Percentiles rank a stretch among this genome's conserved stretches.
Conservation (phyloP, 92 coral and sea anemone genomes). For the Isaurus tuberculatus region DNA sequence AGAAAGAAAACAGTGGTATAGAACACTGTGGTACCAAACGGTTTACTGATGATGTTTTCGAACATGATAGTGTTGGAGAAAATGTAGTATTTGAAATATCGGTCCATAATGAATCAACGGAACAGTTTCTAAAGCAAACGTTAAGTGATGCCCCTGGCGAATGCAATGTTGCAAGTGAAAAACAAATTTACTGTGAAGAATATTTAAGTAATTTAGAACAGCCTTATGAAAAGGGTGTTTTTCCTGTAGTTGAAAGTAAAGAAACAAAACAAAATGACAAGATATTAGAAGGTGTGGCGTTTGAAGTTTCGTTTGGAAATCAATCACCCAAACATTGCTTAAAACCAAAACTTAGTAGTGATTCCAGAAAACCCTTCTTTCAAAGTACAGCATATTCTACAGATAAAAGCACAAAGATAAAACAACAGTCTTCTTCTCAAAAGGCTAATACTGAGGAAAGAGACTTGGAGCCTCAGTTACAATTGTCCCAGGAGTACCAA, state of each 20-base stretch:
- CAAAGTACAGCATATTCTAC: neutral
- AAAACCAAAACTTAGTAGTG: conserved; percentile 32
- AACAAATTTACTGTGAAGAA: neutral
- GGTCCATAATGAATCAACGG: neutral
- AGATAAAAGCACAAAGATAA: neutral
- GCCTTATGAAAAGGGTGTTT: neutral
- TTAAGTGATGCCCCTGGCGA: conserved; percentile 2
- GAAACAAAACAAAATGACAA: neutral
- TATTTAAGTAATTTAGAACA: neutral
- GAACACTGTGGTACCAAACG: neutral
- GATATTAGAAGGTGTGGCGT: neutral
- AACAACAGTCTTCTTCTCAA: neutral
- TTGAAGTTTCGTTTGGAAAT: conserved; percentile 10
- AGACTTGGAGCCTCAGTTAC: neutral
- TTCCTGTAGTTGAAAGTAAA: neutral
- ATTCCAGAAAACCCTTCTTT: neutral
- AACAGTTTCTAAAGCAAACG: neutral
- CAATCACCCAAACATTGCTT: neutral
- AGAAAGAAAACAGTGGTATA: neutral
- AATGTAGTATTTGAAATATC: conserved; percentile 28
- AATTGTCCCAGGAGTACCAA: neutral
- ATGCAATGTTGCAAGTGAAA: neutral
- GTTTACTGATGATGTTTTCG: neutral
- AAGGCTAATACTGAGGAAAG: neutral
- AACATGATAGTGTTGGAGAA: conserved; percentile 2